These are phyloP conservation scores for Dichetophora obliterata DNA, from an alignment of 2,888 invertebrate species.

Conservation along the genomic window DNA sequence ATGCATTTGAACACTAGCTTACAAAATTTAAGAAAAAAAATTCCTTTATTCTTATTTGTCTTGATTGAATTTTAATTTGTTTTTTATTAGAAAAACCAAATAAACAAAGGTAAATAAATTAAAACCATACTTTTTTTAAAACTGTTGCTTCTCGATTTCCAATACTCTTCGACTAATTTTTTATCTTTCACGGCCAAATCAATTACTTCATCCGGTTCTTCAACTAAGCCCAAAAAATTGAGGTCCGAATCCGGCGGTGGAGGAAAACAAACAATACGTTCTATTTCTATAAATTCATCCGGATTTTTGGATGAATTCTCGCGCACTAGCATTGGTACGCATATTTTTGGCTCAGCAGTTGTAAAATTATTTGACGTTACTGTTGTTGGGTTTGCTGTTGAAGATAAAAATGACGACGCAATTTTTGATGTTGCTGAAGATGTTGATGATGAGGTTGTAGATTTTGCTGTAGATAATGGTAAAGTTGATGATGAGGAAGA, in stretches of 20 bases:
- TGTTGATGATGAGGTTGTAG: neutral
- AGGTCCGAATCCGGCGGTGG: conserved; percentile 49
- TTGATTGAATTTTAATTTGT: too few species aligned
- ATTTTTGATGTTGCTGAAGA: neutral
- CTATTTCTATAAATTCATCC: conserved; percentile 54
- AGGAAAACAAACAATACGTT: conserved; percentile 62
- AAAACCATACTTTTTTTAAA: too few species aligned
- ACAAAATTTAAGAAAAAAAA: too few species aligned
- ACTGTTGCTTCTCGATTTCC: too few species aligned
- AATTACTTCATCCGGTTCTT: neutral
- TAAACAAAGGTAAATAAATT: too few species aligned
- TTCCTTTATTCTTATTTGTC: too few species aligned
- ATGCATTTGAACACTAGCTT: too few species aligned
- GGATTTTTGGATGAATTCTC: conserved; percentile 54
- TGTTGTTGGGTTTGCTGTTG: neutral
- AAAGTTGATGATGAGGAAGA: too few species aligned
- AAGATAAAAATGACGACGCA: neutral
- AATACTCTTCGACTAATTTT: too few species aligned
- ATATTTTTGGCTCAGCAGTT: conserved; percentile 60
- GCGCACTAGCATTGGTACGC: conserved; percentile 59
- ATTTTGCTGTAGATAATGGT: too few species aligned
- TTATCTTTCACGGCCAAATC: neutral
- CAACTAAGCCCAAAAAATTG: neutral
- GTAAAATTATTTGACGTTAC: neutral
- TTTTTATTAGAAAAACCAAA: too few species aligned